Percentiles rank a stretch among this genome's conserved stretches.
These are phyloP conservation scores for Aradophagus sp. DNA, from an alignment of 1,140 invertebrate genomes.

Conservation along the genomic window DNA sequence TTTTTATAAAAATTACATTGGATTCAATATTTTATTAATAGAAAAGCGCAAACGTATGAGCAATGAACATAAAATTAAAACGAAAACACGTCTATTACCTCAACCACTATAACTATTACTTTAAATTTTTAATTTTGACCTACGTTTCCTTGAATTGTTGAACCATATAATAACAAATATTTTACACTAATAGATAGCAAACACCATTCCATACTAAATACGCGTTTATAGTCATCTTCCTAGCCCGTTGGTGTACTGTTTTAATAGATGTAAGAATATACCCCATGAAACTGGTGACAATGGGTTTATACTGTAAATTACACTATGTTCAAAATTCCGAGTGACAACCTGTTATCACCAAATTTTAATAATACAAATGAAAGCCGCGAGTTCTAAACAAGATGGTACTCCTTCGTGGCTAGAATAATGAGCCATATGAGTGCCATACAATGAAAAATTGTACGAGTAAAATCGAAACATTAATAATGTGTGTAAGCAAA, in stretches of 20 bases:
- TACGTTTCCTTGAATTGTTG: constrained; percentile 44
- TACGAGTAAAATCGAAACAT: constrained; percentile 51
- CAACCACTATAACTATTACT: constrained; percentile 39
- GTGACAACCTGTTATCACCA: no score
- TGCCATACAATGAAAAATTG: constrained; percentile 63
- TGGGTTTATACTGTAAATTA: constrained; percentile 6
- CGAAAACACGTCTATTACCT: constrained; percentile 46
- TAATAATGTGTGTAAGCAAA: constrained; percentile 34
- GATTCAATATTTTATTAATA: no score
- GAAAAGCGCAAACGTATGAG: constrained; percentile 18
- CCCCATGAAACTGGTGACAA: constrained; percentile 25
- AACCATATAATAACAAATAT: constrained; percentile 45
- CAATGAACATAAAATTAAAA: constrained; percentile 29
- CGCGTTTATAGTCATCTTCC: constrained; percentile 65
- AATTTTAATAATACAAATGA: no score
- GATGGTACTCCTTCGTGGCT: constrained; percentile 62
- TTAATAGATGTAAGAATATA: constrained; percentile 27
- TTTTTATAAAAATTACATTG: constrained; percentile 21
- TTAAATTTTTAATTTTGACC: constrained; percentile 42
- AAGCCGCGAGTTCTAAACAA: no score
- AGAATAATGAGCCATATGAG: constrained; percentile 67
- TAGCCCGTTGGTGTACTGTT: constrained; percentile 59
- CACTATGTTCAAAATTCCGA: no score
- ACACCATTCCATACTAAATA: constrained; percentile 69
- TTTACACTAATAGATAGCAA: constrained; percentile 66